Evolutionary conservation across 2,797 vertebrate species (phyloP), one percentile per base, ranked within the genome.

Genomic region (Bufotes viridis): DNA sequence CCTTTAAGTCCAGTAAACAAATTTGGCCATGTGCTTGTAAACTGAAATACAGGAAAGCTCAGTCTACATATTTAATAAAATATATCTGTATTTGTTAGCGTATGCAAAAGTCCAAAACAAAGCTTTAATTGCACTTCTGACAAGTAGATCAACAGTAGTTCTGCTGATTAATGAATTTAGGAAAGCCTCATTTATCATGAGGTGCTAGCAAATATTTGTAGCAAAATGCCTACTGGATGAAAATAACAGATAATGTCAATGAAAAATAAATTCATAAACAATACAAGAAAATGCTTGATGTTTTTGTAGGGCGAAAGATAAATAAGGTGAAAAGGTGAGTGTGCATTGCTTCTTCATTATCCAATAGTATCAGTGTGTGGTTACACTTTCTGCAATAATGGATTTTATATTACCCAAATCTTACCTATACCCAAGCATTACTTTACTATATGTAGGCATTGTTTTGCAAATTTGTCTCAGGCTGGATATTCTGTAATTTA

Each of bases 221-320:
- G 58, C 42, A 85, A 70, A 75, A 75, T 67, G 76, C 65, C 78
- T 53, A 63, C 74, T 76, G 51, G 69, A 75, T 60, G 49, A 81
- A 81, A 89, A 75, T 88, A 67, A 89, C 63, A 85, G 78, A 88
- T 87, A 82, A 82, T 81, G 82, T 81, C 87, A 88, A 88, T 81
- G 34, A 60, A 89, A 89, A 79, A 81, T 85, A 85, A 88, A 88
- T 78, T 78, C 87, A 83, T 78, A 78, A 72, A 65, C 81, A 78
- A 83, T 34, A 76, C 24, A 70, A 69, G 74, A 5, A 83, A 78
- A 78, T 15, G 20, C 14, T 84, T 49, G 69, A 5, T 83, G 69
- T 88, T 70, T 88, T 70, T n/a, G 24, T 84, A 15, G 55, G 7
- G 49, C 11, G 29, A 9, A 67, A 88, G 61, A 84, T 83, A 17